Base-by-base conservation (phyloP, 2,797 vertebrate genomes). In the Sciaenops ocellatus region DNA sequence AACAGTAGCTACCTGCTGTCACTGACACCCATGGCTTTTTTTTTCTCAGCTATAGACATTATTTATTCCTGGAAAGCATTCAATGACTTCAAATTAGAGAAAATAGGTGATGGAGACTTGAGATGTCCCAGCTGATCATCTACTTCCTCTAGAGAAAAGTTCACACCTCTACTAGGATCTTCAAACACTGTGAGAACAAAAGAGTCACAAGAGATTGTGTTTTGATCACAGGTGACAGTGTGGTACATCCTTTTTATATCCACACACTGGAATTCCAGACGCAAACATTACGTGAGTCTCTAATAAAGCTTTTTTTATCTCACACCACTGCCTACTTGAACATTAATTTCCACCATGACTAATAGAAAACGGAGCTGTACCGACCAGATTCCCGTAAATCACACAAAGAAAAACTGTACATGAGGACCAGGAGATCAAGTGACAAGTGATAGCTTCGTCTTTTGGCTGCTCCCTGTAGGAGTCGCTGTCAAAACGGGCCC, bases 401-500 rank as follows among this genome's bases (percentile, higher is more conserved):
- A 81, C 81, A 85, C 71, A 73, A 73, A 82, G 62, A 79, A 70
- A 78, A 85, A 81, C 80, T 88, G 78, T 70, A 83, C 82, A 87
- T 62, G 65, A 89, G 72, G 85, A 87, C 65, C 50, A 57, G 67
- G 72, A 78, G 50, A 64, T 46, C 69, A 6, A 50, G 55, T 34
- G 34, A 34, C 34, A 34, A 34, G 34, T 34, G 34, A 34, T 34
- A 34, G 34, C 34, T 34, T 34, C 5, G 7, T 34, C 34, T 34
- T 34, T 34, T 34, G 34, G 34, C 34, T 34, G 34, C 34, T 34
- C 7, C 34, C 34, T 8, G 34, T 34, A 34, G 34, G 34, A 34
- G 7, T 34, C 8, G 34, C 34, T 34, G 34, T 34, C 34, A 34
- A 34, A 8, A 7, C 8, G 7, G 34, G 34, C 34, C 2, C 34